Evolutionary conservation across 2,888 invertebrate species (phyloP).

Genomic region (Catocala sponsa): DNA sequence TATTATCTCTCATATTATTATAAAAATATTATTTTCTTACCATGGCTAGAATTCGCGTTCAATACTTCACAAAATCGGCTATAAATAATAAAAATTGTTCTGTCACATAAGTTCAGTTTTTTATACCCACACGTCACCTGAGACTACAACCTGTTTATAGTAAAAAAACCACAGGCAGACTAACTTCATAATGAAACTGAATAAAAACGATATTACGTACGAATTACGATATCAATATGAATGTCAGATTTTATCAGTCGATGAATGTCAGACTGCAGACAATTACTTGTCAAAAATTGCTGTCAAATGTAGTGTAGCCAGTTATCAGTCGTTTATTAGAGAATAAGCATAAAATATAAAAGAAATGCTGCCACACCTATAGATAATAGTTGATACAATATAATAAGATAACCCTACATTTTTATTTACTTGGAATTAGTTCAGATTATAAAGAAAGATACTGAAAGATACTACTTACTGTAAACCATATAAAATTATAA

Average conservation of each 20-base stretch:
- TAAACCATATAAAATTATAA: too few species aligned
- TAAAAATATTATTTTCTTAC: conserved; percentile 24
- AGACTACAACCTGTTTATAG: neutral
- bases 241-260: conserved; percentile 1
- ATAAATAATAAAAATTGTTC: neutral
- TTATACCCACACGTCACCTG: neutral
- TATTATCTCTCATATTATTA: neutral
- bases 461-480: too few species aligned
- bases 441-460: too few species aligned
- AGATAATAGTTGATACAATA: too few species aligned
- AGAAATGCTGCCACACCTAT: too few species aligned
- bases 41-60: conserved; percentile 8
- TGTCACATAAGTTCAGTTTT: conserved; percentile 1
- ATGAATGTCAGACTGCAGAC: too few species aligned
- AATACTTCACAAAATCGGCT: neutral
- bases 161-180: conserved; percentile 1
- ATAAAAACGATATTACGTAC: conserved; percentile 1
- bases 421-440: too few species aligned
- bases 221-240: neutral
- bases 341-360: too few species aligned
- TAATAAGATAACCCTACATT: too few species aligned
- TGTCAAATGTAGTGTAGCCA: too few species aligned
- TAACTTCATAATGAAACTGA: neutral
- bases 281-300: too few species aligned
- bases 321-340: too few species aligned